Conservation (phyloP, 2,797 vertebrate genomes). For the Siniperca scherzeri region DNA sequence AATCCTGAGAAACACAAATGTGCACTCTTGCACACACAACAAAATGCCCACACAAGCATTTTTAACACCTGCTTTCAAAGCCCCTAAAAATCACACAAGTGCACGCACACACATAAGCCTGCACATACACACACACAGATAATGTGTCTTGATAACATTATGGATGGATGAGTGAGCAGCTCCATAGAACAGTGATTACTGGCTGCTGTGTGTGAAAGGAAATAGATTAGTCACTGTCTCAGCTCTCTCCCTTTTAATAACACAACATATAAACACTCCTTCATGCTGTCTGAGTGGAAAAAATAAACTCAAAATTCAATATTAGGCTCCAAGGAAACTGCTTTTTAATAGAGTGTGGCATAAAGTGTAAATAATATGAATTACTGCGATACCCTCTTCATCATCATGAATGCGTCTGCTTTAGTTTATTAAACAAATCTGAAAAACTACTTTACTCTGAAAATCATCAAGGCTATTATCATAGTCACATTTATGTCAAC, state of each 20-base stretch:
- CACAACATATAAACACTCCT: conserved; percentile 75
- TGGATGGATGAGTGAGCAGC: conserved; percentile 78
- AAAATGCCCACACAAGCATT: conserved; percentile 35
- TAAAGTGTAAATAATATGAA: conserved; percentile 57
- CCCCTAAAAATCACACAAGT: conserved; percentile 39
- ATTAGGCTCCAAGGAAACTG: conserved; percentile 59
- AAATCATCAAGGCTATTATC: conserved; percentile 39
- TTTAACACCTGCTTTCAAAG: conserved; percentile 60
- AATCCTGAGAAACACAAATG: conserved; percentile 25
- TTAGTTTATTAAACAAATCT: conserved; percentile 49
- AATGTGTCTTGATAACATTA: conserved; percentile 80
- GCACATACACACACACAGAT: conserved; percentile 52
- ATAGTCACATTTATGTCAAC: conserved; percentile 32
- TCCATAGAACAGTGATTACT: conserved; percentile 78
- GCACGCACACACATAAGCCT: background rate
- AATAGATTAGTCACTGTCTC: conserved; percentile 82
- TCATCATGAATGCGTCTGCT: conserved; percentile 17
- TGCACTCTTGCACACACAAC: background rate
- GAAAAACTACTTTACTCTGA: conserved; percentile 6
- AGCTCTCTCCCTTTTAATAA: conserved; percentile 79
- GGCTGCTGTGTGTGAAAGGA: conserved; percentile 76
- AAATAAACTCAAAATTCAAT: conserved; percentile 64
- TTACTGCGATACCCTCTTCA: conserved; percentile 40
- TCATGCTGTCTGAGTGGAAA: conserved; percentile 73
- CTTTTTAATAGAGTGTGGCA: conserved; percentile 53